phyloP scores from a whole-genome alignment of 2,888 invertebrate genomes.

The Arge pagana region DNA sequence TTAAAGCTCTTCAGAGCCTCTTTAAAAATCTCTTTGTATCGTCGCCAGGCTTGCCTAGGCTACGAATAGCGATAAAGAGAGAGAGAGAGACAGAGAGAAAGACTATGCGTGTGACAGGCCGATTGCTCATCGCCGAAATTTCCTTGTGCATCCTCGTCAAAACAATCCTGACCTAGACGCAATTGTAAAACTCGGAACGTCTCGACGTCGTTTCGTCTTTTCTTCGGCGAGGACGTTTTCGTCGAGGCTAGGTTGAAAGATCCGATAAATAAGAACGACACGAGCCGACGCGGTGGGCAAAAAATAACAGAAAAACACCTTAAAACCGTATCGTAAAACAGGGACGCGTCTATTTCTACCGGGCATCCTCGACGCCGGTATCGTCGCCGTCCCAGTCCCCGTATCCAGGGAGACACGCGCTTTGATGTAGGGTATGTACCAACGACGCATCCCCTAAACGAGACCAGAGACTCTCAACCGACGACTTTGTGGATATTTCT shows the following conservation, averaged over 20 bases:
- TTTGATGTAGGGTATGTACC: conserved; percentile 35
- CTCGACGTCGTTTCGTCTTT: no score
- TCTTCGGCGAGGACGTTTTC: no score
- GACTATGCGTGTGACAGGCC: no score
- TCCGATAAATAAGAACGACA: conserved; percentile 19
- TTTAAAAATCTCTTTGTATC: no score
- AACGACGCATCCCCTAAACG: conserved; percentile 36
- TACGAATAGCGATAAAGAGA: no score
- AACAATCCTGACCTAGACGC: conserved; percentile 22
- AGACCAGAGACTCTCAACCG: conserved; percentile 36
- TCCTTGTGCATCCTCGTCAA: no score
- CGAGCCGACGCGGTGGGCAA: conserved; percentile 11
- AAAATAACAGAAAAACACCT: not conserved
- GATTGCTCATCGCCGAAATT: no score
- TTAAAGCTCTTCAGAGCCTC: no score
- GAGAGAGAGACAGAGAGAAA: no score
- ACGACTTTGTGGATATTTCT: no score
- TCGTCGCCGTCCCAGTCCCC: conserved; percentile 6
- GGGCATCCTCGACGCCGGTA: not conserved
- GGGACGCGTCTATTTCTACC: conserved; percentile 20
- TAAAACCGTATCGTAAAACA: conserved; percentile 18
- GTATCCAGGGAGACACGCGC: conserved; percentile 34
- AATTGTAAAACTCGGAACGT: no score
- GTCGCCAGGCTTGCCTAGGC: no score
- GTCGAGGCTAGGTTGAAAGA: conserved; percentile 12